Percentiles rank a stretch among this genome's conserved stretches.
phyloP scores from a whole-genome alignment of 2,113 vertebrate species.

The Agapornis roseicollis region DNA sequence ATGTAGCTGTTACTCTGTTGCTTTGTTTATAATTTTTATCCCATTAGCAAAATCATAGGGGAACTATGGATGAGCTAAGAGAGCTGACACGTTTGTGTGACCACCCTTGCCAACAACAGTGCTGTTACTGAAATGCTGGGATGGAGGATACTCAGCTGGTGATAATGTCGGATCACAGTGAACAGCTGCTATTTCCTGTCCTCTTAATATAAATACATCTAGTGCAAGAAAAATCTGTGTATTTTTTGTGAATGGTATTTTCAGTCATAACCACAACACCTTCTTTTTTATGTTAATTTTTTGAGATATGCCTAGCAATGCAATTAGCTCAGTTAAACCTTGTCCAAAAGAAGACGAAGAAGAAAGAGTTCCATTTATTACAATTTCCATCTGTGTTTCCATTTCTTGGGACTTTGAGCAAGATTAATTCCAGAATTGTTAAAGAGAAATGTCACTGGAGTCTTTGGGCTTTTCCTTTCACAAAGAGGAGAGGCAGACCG shows the following conservation, averaged over 20 bases:
- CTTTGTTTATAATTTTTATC: neutral
- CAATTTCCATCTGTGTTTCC: slow-evolving; percentile 8
- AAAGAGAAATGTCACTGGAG: neutral
- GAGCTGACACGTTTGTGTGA: neutral
- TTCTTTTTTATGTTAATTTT: neutral
- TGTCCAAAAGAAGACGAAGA: neutral
- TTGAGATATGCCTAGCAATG: neutral
- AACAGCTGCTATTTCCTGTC: slow-evolving; percentile 18
- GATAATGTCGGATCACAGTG: neutral
- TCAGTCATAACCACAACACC: neutral
- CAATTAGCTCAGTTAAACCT: neutral
- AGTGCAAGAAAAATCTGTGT: neutral
- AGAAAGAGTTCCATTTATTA: neutral
- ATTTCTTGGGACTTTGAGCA: neutral
- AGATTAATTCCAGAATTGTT: neutral
- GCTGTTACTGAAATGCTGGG: neutral
- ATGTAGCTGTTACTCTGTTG: neutral
- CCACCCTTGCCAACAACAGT: neutral
- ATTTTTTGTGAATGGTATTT: neutral
- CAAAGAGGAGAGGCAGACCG: neutral
- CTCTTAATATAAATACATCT: neutral
- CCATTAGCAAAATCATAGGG: neutral
- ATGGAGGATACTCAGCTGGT: neutral
- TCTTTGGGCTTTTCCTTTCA: neutral
- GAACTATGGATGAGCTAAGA: neutral